Evolutionary conservation across 2,797 vertebrate species (phyloP).

Genomic region (Hyperoplus immaculatus): DNA sequence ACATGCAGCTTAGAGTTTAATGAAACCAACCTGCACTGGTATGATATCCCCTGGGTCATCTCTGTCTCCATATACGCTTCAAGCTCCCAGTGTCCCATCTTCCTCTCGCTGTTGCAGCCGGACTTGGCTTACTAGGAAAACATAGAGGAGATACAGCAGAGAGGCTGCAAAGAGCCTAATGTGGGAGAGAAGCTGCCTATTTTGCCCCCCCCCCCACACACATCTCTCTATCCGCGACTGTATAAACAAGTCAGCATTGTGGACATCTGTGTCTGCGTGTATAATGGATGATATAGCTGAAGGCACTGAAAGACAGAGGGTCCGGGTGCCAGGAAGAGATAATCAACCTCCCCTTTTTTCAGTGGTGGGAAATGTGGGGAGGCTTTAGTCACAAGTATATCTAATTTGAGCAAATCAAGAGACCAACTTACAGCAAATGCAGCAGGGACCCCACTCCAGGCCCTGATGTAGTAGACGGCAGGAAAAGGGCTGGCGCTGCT

Average conservation of each 20-base stretch:
- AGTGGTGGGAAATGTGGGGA: slow-evolving; percentile 73
- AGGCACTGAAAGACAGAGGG: slow-evolving; percentile 74
- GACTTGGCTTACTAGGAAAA: slow-evolving; percentile 56
- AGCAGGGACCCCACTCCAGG: slow-evolving; percentile 37
- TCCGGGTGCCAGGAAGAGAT: slow-evolving; percentile 80
- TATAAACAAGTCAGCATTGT: slow-evolving; percentile 82
- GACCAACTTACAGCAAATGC: slow-evolving; percentile 56
- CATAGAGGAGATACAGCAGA: slow-evolving; percentile 49
- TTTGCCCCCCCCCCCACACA: slow-evolving; percentile 41
- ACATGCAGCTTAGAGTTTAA: slow-evolving; percentile 63
- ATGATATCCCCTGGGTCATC: slow-evolving; percentile 77
- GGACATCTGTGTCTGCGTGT: slow-evolving; percentile 81
- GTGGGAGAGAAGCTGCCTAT: slow-evolving; percentile 60
- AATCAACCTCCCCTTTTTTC: slow-evolving; percentile 74
- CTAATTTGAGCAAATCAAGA: slow-evolving; percentile 76
- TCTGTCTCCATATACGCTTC: slow-evolving; percentile 61
- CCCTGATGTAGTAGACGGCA: slow-evolving; percentile 26
- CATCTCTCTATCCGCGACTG: slow-evolving; percentile 57
- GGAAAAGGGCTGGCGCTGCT: slow-evolving; percentile 15
- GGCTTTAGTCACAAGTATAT: slow-evolving; percentile 75
- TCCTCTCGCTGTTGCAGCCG: slow-evolving; percentile 51
- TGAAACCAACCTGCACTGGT: slow-evolving; percentile 75
- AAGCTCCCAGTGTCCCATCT: slow-evolving; percentile 60
- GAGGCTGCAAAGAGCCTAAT: slow-evolving; percentile 45
- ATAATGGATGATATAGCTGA: slow-evolving; percentile 84